Base-by-base conservation (phyloP, 2,888 invertebrate species). In the Phragmatobia fuliginosa region DNA sequence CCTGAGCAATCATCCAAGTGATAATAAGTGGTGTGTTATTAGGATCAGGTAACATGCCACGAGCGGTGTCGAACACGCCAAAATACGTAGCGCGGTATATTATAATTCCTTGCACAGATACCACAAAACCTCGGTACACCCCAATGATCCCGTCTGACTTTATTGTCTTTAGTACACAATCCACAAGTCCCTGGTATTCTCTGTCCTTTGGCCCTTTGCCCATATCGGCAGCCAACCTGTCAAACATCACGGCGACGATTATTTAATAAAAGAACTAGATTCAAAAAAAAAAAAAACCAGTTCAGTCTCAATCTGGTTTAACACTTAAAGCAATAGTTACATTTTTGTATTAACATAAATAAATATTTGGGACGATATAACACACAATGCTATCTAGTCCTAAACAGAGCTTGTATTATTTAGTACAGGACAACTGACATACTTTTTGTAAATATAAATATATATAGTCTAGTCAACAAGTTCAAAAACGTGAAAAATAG, bases 61-160 rank as follows among this genome's bases (percentile, higher is more conserved):
- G 97, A 82, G 98, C 98, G 67, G 99, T 99, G 91, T 99, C 99
- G 92, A 97, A 99, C 95, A 98, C 97, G 72, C 99, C 99, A 91
- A 99, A 99, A 96, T 98, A 99, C 65, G 98, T 97, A 45, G 99
- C 99, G 88, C 98, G 97, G 95, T 99, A 99, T 90, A 99, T 98
- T 88, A 99, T 97, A 91, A 98, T 98, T 88, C 99, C 99, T 95
- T 99, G 98, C 72, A 99, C 99, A 45, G 99, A 99, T 74, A 99
- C 99, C 80, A 97, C 95, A 94, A 99, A 99, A 67, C 99, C 99
- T 88, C 98, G 96, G 96, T 99, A 99, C 78, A 98, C 95, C 75
- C 99, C 99, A 68, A 95, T 88, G 2, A 97, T 90, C 66, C 99
- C 99, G 89, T 99, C 99, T 74, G 97, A 93, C 91, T 97, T 98